Base-by-base conservation (phyloP, 2,797 vertebrate species). In the Orientallactaga sibirica region DNA sequence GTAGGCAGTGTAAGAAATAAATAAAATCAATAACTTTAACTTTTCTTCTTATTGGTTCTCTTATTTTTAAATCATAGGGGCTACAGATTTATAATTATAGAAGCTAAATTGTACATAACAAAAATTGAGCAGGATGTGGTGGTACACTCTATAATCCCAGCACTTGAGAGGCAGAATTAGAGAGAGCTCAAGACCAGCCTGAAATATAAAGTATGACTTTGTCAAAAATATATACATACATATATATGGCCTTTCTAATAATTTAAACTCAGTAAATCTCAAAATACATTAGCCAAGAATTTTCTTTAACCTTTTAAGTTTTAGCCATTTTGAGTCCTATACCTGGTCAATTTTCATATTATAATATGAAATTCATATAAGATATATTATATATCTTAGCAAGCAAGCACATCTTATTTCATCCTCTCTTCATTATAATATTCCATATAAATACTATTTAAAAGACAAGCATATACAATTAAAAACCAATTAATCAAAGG, bases 1-100 rank as follows among this genome's bases (percentile, higher is more conserved):
- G 74, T 75, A 96, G 19, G 58, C 62, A 80, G 27, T 85, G 16
- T 75, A 95, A 95, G 91, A 94, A 96, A 88, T 74, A 95, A 95
- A 48, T 29, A 48, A 64, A 92, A 87, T 96, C 85, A 77, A 27
- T 96, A 96, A 92, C 20, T 91, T 90, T 73, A 88, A 94, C 67
- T 91, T 95, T 93, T 87, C 68, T 90, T 95, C 75, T 80, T 85
- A 3, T 33, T 90, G 11, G 9, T 85, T 90, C 48, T 83, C 27
- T 76, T 66, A 89, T 76, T 93, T 95, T 95, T 82, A 95, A 93
- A 74, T 95, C 9, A 22, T 70, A 86, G 75, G 91, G 90, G 41
- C 62, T 94, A 7, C 3, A 89, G 37, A 83, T 48, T 80, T 89
- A 86, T 91, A 86, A 73, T 24, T 70, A 15, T 48, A 71, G 33